Conservation (phyloP, 2,113 vertebrate genomes). For the Columba janthina region DNA sequence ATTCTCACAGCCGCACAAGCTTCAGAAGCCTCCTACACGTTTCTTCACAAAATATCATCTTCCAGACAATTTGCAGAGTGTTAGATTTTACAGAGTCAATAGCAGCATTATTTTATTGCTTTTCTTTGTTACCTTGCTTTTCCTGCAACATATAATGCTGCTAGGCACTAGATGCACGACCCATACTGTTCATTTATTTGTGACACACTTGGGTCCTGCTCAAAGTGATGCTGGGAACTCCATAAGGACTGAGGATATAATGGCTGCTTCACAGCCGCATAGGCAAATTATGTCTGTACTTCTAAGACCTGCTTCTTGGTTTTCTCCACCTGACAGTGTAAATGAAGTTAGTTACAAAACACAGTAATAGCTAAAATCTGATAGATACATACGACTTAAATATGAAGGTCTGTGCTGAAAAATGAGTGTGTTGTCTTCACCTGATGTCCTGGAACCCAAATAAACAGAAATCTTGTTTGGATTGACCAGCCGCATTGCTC, state of each 20-base stretch:
- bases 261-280: neutral
- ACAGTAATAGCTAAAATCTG: neutral
- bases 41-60: neutral
- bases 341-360: neutral
- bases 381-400: neutral
- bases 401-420: neutral
- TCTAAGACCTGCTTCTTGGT: neutral
- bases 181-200: neutral
- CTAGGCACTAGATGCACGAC: neutral
- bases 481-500: neutral
- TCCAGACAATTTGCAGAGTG: neutral
- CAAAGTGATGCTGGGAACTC: neutral
- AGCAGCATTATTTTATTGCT: neutral
- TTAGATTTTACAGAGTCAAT: neutral
- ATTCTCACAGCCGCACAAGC: neutral
- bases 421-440: neutral
- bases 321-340: neutral
- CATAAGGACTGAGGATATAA: neutral
- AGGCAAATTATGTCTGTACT: neutral
- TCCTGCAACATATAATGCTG: neutral
- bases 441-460: neutral
- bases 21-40: neutral
- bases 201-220: neutral
- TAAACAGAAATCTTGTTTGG: neutral
- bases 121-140: neutral